These are phyloP conservation scores for Heliothis peltigera DNA, from an alignment of 2,888 invertebrate genomes.

Conservation along the genomic window DNA sequence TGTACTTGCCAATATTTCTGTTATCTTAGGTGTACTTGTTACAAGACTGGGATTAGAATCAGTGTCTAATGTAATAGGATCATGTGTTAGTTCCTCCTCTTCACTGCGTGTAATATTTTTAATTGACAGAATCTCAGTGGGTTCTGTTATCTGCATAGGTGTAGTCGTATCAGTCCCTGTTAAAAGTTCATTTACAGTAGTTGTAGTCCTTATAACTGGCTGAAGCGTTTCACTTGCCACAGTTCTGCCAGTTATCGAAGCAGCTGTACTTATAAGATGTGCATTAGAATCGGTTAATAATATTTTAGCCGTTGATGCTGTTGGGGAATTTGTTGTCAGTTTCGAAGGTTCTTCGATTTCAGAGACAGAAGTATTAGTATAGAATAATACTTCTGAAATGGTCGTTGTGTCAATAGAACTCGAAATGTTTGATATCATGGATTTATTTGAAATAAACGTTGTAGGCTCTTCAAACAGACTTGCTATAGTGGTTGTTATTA, in stretches of 20 bases:
- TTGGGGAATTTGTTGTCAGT: neutral
- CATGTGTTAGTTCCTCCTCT: neutral
- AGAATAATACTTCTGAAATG: neutral
- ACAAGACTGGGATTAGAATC: neutral
- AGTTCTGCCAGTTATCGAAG: neutral
- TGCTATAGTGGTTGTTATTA: neutral
- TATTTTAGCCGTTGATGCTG: neutral
- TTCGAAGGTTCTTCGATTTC: neutral
- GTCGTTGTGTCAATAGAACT: neutral
- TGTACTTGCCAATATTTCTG: too few species aligned
- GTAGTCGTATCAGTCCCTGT: neutral
- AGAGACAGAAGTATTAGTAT: neutral
- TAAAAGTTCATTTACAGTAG: neutral
- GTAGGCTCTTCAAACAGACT: neutral
- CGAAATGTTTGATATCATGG: neutral
- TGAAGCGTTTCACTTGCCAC: neutral
- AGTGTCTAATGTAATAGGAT: neutral
- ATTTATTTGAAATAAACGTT: neutral
- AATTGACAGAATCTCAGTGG: neutral
- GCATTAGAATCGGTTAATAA: constrained; percentile 4
- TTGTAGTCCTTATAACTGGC: neutral
- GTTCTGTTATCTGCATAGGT: neutral
- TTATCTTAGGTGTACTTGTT: neutral
- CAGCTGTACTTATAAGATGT: constrained; percentile 3
- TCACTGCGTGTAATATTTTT: neutral